Percentiles rank a stretch among this genome's conserved stretches.
Conservation (phyloP, 2,888 invertebrate genomes). For the Anoncus sp. region DNA sequence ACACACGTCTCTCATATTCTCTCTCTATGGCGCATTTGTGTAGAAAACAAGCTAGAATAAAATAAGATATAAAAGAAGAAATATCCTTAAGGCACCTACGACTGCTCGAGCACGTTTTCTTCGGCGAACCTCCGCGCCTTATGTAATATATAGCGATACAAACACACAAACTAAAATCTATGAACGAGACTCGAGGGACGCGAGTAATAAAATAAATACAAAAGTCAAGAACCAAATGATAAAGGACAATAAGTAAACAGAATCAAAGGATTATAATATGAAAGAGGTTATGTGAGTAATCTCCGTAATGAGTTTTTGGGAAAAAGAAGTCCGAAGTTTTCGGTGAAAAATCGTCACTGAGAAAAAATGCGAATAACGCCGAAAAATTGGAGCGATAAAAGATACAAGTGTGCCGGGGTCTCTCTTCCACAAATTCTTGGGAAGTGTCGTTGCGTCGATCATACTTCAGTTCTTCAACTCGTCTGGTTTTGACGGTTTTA, state of each 20-base stretch:
- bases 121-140: slow-evolving; percentile 23
- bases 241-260: neutral
- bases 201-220: slow-evolving; percentile 18
- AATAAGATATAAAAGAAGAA: slow-evolving; percentile 30
- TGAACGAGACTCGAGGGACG: slow-evolving; percentile 21
- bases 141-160: slow-evolving; percentile 13
- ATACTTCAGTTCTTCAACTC: neutral
- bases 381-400: slow-evolving; percentile 12
- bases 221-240: neutral
- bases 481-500: slow-evolving; percentile 34
- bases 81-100: slow-evolving; percentile 42
- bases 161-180: slow-evolving; percentile 8
- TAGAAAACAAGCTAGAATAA: slow-evolving; percentile 45
- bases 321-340: neutral
- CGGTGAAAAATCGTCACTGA: slow-evolving; percentile 1
- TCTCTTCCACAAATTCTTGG: slow-evolving; percentile 17
- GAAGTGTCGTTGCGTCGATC: slow-evolving; percentile 29
- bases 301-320: neutral
- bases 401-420: slow-evolving; percentile 1
- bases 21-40: slow-evolving; percentile 34
- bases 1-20: slow-evolving; percentile 56
- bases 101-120: slow-evolving; percentile 51
- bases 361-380: neutral
- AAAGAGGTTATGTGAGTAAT: neutral
- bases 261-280: neutral